Evolutionary conservation across 2,113 vertebrate genomes (phyloP).

Genomic region (Neoarius graeffei): DNA sequence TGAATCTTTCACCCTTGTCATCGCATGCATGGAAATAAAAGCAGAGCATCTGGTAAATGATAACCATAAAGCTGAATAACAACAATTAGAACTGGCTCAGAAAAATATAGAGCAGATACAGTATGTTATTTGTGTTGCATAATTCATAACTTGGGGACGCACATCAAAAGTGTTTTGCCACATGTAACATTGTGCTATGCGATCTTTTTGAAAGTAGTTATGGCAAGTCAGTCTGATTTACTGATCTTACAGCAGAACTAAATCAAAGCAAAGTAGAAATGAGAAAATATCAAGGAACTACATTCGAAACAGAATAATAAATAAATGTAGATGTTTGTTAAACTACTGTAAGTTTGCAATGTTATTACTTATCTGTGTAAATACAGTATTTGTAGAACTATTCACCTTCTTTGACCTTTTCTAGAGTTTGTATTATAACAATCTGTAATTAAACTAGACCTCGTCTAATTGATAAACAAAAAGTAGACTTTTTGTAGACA

Average conservation of each 20-base stretch:
- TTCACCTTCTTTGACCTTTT: neutral
- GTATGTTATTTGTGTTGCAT: constrained; percentile 13
- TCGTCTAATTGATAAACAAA: no score
- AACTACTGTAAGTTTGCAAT: neutral
- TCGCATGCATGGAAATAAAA: neutral
- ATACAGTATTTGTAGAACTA: neutral
- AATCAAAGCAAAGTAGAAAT: neutral
- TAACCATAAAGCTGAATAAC: neutral
- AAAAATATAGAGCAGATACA: neutral
- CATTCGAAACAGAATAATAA: neutral
- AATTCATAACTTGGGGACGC: neutral
- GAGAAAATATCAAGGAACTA: constrained; percentile 1
- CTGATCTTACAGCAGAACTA: neutral
- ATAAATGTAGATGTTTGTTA: neutral
- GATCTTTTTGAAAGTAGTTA: neutral
- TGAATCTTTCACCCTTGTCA: neutral
- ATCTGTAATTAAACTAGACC: neutral
- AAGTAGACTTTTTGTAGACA: no score
- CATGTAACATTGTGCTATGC: neutral
- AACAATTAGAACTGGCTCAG: neutral
- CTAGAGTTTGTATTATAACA: neutral
- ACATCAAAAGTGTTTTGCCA: neutral
- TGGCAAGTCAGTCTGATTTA: constrained; percentile 24
- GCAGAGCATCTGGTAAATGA: neutral
- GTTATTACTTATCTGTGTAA: neutral